Percentiles rank a stretch among this genome's conserved stretches.
phyloP scores from a whole-genome alignment of 2,113 vertebrate species.

The Thermophis baileyi region DNA sequence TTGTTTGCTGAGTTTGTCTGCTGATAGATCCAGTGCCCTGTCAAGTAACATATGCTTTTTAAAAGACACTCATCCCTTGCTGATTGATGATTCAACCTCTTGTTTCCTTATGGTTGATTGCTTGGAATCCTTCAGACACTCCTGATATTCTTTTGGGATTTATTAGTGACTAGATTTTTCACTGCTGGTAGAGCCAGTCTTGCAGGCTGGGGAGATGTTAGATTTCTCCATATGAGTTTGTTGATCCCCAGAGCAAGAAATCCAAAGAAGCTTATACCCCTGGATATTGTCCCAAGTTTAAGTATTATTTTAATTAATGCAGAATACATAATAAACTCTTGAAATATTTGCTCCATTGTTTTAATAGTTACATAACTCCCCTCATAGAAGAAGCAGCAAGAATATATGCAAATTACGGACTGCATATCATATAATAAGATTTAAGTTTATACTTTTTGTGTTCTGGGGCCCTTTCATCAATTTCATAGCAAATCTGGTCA shows the following conservation, averaged over 20 bases:
- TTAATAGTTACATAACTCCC: background rate
- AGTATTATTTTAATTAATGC: background rate
- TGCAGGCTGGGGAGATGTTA: background rate
- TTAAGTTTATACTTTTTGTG: background rate
- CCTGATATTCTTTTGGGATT: background rate
- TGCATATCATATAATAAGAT: background rate
- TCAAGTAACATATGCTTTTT: background rate
- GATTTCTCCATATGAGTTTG: background rate
- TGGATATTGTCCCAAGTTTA: background rate
- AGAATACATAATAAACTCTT: background rate
- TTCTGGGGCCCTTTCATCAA: background rate
- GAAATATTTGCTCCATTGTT: background rate
- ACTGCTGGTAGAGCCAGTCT: background rate
- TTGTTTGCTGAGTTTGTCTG: background rate
- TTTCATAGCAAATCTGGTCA: background rate
- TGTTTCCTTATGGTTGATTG: background rate
- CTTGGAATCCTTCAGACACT: background rate
- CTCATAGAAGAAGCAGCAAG: background rate
- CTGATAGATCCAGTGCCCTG: background rate
- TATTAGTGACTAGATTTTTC: background rate
- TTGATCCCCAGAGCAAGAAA: background rate
- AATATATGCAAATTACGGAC: background rate
- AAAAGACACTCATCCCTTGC: background rate
- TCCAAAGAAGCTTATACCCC: background rate
- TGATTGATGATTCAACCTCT: background rate